Conservation (phyloP, 2,888 invertebrate species). For the Caenorhabditis sp. region DNA sequence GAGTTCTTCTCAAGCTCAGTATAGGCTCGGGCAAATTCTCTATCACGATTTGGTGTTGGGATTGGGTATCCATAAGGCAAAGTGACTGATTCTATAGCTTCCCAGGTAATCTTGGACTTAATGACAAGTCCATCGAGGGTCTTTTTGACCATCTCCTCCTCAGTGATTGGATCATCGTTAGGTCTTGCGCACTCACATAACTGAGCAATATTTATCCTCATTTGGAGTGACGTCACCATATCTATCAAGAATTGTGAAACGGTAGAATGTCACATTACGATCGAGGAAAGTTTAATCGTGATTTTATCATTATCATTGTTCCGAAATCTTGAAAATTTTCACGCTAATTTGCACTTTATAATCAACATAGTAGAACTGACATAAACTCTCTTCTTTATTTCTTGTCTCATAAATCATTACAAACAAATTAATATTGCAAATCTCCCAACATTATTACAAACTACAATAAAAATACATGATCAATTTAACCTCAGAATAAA, state of each 20-base stretch:
- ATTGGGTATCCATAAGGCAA: conserved; percentile 69
- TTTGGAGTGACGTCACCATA: conserved; percentile 70
- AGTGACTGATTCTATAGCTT: conserved; percentile 64
- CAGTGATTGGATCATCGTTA: conserved; percentile 60
- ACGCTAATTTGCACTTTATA: too few relatives aligned
- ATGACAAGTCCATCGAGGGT: conserved; percentile 66
- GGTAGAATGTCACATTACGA: conserved; percentile 68
- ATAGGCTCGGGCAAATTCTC: conserved; percentile 67
- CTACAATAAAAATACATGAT: too few relatives aligned
- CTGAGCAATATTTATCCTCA: conserved; percentile 69
- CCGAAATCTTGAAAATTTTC: too few relatives aligned
- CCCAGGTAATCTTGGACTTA: conserved; percentile 66
- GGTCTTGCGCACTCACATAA: conserved; percentile 70
- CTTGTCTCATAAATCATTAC: too few relatives aligned
- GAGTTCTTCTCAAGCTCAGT: conserved; percentile 59
- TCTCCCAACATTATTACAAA: neutral
- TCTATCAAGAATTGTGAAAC: conserved; percentile 66
- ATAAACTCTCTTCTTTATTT: too few relatives aligned
- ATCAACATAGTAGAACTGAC: too few relatives aligned
- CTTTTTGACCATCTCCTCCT: conserved; percentile 62
- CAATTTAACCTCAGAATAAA: conserved; percentile 26
- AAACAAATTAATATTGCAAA: too few relatives aligned
- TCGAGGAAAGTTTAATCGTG: too few relatives aligned
- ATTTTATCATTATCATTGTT: too few relatives aligned
- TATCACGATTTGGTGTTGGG: conserved; percentile 66